phyloP scores from a whole-genome alignment of 2,888 invertebrate species.

The Andrena fulva region DNA sequence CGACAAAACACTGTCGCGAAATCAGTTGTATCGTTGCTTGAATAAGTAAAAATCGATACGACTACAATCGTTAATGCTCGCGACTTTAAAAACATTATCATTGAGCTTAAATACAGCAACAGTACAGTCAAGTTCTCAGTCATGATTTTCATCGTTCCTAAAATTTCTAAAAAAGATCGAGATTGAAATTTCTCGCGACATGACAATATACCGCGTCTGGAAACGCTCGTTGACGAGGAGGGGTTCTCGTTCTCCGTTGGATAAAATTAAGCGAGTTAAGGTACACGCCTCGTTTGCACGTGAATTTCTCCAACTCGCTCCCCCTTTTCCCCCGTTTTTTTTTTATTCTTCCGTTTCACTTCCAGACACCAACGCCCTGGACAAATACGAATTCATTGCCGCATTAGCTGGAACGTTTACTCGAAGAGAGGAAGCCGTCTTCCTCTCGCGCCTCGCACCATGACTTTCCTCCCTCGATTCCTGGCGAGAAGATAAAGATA shows the following conservation, averaged over 20 bases:
- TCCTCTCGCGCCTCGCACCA: constrained; percentile 12
- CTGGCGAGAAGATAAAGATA: constrained; percentile 30
- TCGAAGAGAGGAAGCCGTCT: constrained; percentile 42
- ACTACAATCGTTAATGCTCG: not conserved
- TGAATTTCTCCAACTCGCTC: constrained; percentile 53
- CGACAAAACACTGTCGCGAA: too few species aligned
- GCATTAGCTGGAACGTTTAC: constrained; percentile 71
- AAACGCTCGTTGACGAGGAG: constrained; percentile 46
- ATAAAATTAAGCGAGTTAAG: constrained; percentile 67
- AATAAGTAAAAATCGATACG: too few species aligned
- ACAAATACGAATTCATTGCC: constrained; percentile 79
- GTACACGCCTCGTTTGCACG: constrained; percentile 62
- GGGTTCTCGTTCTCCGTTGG: constrained; percentile 49
- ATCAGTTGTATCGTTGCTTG: too few species aligned
- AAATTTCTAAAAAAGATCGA: constrained; percentile 12
- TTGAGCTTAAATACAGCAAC: too few species aligned
- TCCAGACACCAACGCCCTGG: constrained; percentile 64
- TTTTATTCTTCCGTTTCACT: constrained; percentile 59
- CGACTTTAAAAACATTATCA: not conserved
- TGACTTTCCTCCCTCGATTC: constrained; percentile 11
- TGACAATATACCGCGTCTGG: constrained; percentile 24
- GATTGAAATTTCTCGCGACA: constrained; percentile 47
- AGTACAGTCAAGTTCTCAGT: not conserved
- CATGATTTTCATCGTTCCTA: not conserved
- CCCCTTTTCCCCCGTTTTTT: not conserved